phyloP scores from a whole-genome alignment of 2,888 invertebrate genomes.

The Torymus auratus region DNA sequence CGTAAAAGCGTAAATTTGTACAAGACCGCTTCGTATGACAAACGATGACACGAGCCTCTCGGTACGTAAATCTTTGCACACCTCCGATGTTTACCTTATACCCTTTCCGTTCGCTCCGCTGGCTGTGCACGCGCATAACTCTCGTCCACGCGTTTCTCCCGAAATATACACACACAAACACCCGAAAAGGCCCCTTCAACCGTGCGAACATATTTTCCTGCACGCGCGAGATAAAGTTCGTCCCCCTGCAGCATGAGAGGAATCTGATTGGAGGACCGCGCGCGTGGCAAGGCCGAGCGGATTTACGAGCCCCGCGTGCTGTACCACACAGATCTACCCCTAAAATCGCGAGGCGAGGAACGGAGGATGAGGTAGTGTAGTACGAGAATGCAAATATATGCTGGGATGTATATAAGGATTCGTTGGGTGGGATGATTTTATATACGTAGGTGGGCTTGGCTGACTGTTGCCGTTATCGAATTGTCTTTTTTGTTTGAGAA shows the following conservation, averaged over 20 bases:
- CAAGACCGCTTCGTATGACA: too few relatives aligned
- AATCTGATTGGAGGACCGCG: slow-evolving; percentile 23
- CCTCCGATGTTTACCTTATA: background rate
- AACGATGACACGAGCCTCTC: too few relatives aligned
- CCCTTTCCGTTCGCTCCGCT: background rate
- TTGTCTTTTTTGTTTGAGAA: too few relatives aligned
- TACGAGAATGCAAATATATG: too few relatives aligned
- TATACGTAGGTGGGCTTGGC: too few relatives aligned
- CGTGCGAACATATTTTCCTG: slow-evolving; percentile 14
- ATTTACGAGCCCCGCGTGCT: slow-evolving; percentile 7
- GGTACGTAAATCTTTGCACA: background rate
- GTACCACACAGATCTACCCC: background rate
- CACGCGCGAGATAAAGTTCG: background rate
- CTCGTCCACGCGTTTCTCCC: background rate
- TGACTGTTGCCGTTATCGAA: too few relatives aligned
- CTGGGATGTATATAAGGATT: too few relatives aligned
- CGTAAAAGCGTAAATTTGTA: too few relatives aligned
- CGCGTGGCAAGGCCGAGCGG: background rate
- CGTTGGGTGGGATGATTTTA: too few relatives aligned
- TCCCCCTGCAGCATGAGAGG: slow-evolving; percentile 10
- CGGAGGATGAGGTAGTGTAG: too few relatives aligned
- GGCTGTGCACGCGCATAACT: slow-evolving; percentile 3
- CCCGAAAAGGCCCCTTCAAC: too few relatives aligned
- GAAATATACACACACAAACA: background rate
- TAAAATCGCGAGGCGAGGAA: background rate